These are phyloP conservation scores for Toxotes jaculatrix DNA, from an alignment of 2,113 vertebrate genomes.

Conservation along the genomic window DNA sequence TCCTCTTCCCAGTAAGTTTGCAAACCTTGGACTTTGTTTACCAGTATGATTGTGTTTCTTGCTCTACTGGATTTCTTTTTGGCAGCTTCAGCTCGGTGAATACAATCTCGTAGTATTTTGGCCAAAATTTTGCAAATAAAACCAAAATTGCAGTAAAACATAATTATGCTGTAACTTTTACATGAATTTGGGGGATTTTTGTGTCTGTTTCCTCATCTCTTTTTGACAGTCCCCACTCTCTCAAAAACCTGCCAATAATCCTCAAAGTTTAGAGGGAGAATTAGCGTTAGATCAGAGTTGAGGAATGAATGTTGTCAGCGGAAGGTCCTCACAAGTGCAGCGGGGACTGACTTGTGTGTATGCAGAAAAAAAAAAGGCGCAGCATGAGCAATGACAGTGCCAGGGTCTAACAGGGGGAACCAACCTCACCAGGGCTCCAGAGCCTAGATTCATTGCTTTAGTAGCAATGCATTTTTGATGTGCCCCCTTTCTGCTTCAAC, in stretches of 20 bases:
- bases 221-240: background rate
- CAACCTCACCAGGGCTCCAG: constrained; percentile 52
- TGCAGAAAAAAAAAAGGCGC: constrained; percentile 34
- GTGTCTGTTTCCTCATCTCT: background rate
- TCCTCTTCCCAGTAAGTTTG: background rate
- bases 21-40: background rate
- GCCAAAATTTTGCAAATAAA: background rate
- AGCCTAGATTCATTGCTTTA: constrained; percentile 68
- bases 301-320: constrained; percentile 22
- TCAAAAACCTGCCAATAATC: constrained; percentile 26
- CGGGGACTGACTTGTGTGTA: background rate
- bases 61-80: background rate
- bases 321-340: constrained; percentile 35
- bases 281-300: constrained; percentile 20
- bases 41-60: constrained; percentile 4
- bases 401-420: constrained; percentile 64
- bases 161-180: background rate
- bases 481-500: constrained; percentile 57
- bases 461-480: constrained; percentile 81
- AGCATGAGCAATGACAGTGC: constrained; percentile 63
- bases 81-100: background rate
- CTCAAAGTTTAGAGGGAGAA: constrained; percentile 19
- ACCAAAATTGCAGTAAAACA: background rate
- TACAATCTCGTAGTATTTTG: background rate
- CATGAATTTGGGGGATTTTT: constrained; percentile 3